These are phyloP conservation scores for Fissipunctia ypsillon DNA, from an alignment of 2,888 invertebrate genomes.

Conservation along the genomic window DNA sequence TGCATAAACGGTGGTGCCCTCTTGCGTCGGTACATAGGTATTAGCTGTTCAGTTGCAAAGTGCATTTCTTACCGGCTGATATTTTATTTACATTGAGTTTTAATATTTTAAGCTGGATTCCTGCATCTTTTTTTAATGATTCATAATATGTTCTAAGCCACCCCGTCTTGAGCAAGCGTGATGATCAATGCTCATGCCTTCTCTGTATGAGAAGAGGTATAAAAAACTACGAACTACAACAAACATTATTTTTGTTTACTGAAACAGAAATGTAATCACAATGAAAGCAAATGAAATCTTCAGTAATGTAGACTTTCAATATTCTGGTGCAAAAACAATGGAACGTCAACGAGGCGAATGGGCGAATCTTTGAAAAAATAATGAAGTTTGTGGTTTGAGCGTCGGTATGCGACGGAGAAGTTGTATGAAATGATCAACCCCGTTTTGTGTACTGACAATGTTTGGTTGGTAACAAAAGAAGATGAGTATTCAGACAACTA, in stretches of 20 bases:
- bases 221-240: not conserved
- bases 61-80: not conserved
- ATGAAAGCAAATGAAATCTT: slow-evolving; percentile 32
- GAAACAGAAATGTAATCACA: slow-evolving; percentile 38
- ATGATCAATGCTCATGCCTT: too few relatives aligned
- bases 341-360: slow-evolving; percentile 11
- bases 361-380: slow-evolving; percentile 38
- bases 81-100: not conserved
- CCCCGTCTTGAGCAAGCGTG: too few relatives aligned
- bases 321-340: slow-evolving; percentile 26
- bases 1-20: slow-evolving; percentile 22
- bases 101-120: not conserved
- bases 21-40: not conserved
- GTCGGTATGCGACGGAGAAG: slow-evolving; percentile 7
- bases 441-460: not conserved
- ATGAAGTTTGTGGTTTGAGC: slow-evolving; percentile 27
- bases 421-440: slow-evolving; percentile 27
- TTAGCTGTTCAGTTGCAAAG: not conserved
- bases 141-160: not conserved
- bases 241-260: not conserved
- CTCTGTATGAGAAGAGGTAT: too few relatives aligned
- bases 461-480: not conserved
- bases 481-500: not conserved
- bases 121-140: not conserved
- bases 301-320: slow-evolving; percentile 33